Base-by-base conservation (phyloP, 2,888 invertebrate genomes). In the Mylabris sibirica region DNA sequence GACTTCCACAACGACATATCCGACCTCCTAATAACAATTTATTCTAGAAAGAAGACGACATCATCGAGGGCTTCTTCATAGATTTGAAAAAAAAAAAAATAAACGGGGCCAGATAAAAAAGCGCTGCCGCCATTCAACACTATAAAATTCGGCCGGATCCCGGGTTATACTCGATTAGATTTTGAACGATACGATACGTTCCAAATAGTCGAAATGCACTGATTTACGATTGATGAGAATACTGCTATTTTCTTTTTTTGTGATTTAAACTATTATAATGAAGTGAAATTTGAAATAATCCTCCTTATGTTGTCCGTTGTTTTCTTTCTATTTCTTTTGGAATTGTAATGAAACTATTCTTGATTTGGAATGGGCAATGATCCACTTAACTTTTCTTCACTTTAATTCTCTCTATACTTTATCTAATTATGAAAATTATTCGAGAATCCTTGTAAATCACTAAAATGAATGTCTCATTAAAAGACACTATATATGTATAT, bases 101-200 rank as follows among this genome's bases (percentile, higher is more conserved):
- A 17, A 44, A 5, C 5, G 17, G 44, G 17, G 44, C 6, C 44
- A 17, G 17, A 44, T 44, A 8, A 20, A 49, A 49, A 11, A 57
- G 24, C 57, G 57, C 57, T 57, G 57, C 57, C 57, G 24, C 57
- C 57, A 57, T 57, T 20, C 20, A 20, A 49, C 38, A 38, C 38
- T 14, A 38, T 9, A 30, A 30, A 30, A 30, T 30, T 30, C 30
- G 30, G 30, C 8, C 30, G 30, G 30, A 30, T 6, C 30, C 30
- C 30, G 30, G 30, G 8, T 30, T 30, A n/a, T n/a, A n/a, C 30
- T 30, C 30, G 30, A 30, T 30, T 30, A 30, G 30, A 30, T 6
- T 30, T 30, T 30, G 8, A 30, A 30, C 4, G 1, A 30, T 30
- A 30, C 30, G 8, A 30, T 4, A 30, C 1, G 26, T 30, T n/a